phyloP scores from a whole-genome alignment of 2,797 vertebrate genomes.

The Rhabdophis nuchalis region DNA sequence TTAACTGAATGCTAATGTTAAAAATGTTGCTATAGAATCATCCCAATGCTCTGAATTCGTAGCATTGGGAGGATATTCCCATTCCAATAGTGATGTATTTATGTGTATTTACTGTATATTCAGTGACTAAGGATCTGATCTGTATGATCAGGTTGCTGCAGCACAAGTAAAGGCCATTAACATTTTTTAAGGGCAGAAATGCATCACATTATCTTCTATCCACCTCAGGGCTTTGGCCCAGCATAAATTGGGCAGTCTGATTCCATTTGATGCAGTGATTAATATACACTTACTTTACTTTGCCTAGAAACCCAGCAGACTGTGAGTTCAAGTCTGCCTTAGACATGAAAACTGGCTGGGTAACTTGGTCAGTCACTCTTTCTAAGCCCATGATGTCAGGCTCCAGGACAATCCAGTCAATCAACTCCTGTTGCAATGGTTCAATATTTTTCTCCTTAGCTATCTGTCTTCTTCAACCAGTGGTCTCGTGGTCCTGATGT shows the following conservation, averaged over 20 bases:
- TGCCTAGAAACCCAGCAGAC: too few species aligned
- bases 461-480: not conserved
- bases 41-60: not conserved
- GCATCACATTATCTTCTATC: not conserved
- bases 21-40: not conserved
- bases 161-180: not conserved
- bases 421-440: not conserved
- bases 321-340: too few species aligned
- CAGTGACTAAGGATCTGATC: not conserved
- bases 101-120: not conserved
- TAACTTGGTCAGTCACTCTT: not conserved
- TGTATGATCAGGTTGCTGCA: not conserved
- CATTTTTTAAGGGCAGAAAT: not conserved
- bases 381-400: too few species aligned
- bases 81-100: not conserved
- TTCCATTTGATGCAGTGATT: not conserved
- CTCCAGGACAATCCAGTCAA: too few species aligned
- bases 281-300: too few species aligned
- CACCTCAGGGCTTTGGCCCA: not conserved
- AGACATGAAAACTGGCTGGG: too few species aligned
- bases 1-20: too few species aligned
- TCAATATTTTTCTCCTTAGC: not conserved
- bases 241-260: not conserved
- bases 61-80: not conserved
- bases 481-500: too few species aligned